Percentiles rank a stretch among this genome's conserved stretches.
These are phyloP conservation scores for Graphium colonna DNA, from an alignment of 2,888 invertebrate genomes.

Conservation along the genomic window DNA sequence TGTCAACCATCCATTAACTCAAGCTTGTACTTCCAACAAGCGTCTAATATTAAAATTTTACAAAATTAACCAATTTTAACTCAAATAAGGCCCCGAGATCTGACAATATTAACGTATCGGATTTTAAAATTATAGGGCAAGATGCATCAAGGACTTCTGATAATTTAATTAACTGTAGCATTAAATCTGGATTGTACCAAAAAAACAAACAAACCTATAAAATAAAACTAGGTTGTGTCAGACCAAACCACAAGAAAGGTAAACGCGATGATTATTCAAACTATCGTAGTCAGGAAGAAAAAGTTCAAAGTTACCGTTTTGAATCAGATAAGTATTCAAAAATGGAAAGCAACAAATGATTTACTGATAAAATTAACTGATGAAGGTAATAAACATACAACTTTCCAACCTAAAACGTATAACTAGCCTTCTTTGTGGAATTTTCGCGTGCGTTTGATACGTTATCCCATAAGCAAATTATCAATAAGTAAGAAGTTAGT, in stretches of 20 bases:
- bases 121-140: conserved; percentile 20
- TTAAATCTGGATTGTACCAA: too few relatives aligned
- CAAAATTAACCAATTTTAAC: conserved; percentile 25
- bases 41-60: conserved; percentile 1
- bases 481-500: conserved; percentile 20
- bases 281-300: conserved; percentile 22
- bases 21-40: conserved; percentile 12
- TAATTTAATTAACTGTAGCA: too few relatives aligned
- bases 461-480: conserved; percentile 21
- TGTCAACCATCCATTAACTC: conserved; percentile 4
- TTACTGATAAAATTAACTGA: conserved; percentile 27
- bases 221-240: conserved; percentile 26
- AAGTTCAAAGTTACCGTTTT: conserved; percentile 10
- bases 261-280: conserved; percentile 17
- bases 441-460: conserved; percentile 30
- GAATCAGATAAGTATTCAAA: conserved; percentile 23
- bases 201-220: too few relatives aligned
- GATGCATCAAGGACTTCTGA: conserved; percentile 22
- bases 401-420: too few relatives aligned
- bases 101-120: conserved; percentile 21
- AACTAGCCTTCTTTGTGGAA: conserved; percentile 24
- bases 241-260: conserved; percentile 28
- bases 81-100: conserved; percentile 25
- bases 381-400: conserved; percentile 16
- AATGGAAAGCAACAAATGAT: conserved; percentile 10